Percentiles rank a stretch among this genome's conserved stretches.
Evolutionary conservation across 2,888 invertebrate genomes (phyloP).

Genomic region (Drosophila niveifrons): DNA sequence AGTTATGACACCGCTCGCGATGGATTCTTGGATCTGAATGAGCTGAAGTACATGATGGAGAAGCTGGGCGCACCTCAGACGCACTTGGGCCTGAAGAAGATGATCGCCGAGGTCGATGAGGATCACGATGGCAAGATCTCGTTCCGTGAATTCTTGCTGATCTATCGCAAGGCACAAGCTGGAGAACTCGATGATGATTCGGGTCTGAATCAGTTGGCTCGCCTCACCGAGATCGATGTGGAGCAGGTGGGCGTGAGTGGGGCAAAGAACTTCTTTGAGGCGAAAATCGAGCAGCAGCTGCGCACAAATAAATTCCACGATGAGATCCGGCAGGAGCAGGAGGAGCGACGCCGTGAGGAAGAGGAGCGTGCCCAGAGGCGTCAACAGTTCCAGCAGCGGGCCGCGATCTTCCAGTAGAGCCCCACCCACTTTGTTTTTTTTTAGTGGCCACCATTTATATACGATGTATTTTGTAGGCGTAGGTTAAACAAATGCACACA

Average conservation of each 20-base stretch:
- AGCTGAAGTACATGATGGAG: constrained; percentile 98
- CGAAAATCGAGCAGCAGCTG: constrained; percentile 95
- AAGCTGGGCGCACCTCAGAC: constrained; percentile 97
- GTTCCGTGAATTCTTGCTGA: constrained; percentile 94
- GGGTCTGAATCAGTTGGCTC: constrained; percentile 94
- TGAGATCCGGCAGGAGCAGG: constrained; percentile 96
- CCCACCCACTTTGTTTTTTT: too few species aligned
- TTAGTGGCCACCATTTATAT: constrained; percentile 9
- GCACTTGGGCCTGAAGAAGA: constrained; percentile 96
- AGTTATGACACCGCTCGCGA: constrained; percentile 96
- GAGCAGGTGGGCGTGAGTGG: constrained; percentile 97
- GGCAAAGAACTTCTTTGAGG: constrained; percentile 98
- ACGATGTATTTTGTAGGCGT: constrained; percentile 54
- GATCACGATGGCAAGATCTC: constrained; percentile 94
- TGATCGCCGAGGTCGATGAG: constrained; percentile 97
- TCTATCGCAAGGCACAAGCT: constrained; percentile 94
- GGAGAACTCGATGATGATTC: constrained; percentile 95
- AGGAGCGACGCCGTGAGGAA: constrained; percentile 92
- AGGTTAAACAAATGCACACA: constrained; percentile 70
- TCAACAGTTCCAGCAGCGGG: constrained; percentile 95
- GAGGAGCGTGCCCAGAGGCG: constrained; percentile 93
- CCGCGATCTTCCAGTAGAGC: constrained; percentile 90
- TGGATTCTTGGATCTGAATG: constrained; percentile 94
- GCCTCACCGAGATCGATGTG: constrained; percentile 95
- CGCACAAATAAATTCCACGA: constrained; percentile 95